Evolutionary conservation across 2,113 vertebrate species (phyloP).

Genomic region (Dendropsophus ebraccatus): DNA sequence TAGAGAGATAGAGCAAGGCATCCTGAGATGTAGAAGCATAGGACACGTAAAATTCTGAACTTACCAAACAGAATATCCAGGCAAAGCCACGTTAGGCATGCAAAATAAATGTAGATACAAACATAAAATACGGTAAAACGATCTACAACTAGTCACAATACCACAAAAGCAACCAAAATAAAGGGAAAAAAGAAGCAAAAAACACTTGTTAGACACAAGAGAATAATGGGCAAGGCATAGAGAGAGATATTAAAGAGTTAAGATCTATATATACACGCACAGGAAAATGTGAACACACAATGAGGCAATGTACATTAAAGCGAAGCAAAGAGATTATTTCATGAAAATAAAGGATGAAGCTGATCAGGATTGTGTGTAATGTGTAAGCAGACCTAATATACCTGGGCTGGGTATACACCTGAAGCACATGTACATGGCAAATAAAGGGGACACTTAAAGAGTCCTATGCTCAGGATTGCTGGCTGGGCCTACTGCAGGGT

Average conservation of each 20-base stretch:
- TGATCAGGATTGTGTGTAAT: neutral
- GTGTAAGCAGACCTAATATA: neutral
- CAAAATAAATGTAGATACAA: slow-evolving; percentile 93
- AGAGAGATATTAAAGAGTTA: slow-evolving; percentile 71
- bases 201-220: slow-evolving; percentile 74
- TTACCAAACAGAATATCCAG: slow-evolving; percentile 99
- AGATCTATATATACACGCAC: slow-evolving; percentile 42
- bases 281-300: slow-evolving; percentile 23
- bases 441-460: too few species aligned
- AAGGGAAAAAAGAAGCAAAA: slow-evolving; percentile 71
- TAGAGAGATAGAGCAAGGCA: slow-evolving; percentile 67
- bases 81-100: slow-evolving; percentile 99
- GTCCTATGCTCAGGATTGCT: too few species aligned
- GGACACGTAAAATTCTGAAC: slow-evolving; percentile 83
- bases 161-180: slow-evolving; percentile 77
- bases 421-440: too few species aligned
- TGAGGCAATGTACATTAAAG: slow-evolving; percentile 45
- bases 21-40: slow-evolving; percentile 63
- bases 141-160: slow-evolving; percentile 80
- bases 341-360: neutral
- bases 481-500: too few species aligned
- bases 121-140: slow-evolving; percentile 90
- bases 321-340: slow-evolving; percentile 17
- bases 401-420: neutral
- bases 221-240: slow-evolving; percentile 68